Percentiles rank a stretch among this genome's conserved stretches.
Conservation (phyloP, 64 coral and sea anemone species). For the Montipora foliosa region DNA sequence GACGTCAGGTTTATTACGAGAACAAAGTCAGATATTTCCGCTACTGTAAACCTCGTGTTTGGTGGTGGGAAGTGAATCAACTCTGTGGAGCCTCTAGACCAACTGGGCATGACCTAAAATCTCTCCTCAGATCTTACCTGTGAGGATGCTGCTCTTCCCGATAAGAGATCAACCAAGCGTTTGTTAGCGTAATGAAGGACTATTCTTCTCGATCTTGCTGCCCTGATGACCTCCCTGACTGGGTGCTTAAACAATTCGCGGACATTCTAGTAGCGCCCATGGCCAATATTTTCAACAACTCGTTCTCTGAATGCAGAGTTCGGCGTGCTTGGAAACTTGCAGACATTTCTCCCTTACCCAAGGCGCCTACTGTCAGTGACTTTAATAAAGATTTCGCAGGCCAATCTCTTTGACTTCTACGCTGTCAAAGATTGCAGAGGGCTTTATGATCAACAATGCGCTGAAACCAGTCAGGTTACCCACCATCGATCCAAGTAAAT, state of each 20-base stretch:
- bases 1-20: too few relatives aligned
- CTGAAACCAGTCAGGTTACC: not conserved
- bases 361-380: not conserved
- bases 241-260: not conserved
- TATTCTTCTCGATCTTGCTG: not conserved
- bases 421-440: slow-evolving; percentile 15
- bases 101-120: not conserved
- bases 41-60: slow-evolving; percentile 18
- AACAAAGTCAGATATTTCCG: not conserved
- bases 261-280: not conserved
- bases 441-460: not conserved
- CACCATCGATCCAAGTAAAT: not conserved
- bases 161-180: slow-evolving; percentile 3
- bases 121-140: not conserved
- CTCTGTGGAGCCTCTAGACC: slow-evolving; percentile 22
- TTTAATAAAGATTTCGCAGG: not conserved
- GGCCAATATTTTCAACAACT: not conserved
- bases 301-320: not conserved
- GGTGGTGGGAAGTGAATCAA: slow-evolving; percentile 44
- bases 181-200: not conserved
- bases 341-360: not conserved
- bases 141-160: not conserved
- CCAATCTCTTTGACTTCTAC: not conserved
- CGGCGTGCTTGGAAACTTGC: slow-evolving; percentile 8
- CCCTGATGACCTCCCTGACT: slow-evolving; percentile 1